phyloP scores from a whole-genome alignment of 2,888 invertebrate genomes.

The Incurvaria masculella region DNA sequence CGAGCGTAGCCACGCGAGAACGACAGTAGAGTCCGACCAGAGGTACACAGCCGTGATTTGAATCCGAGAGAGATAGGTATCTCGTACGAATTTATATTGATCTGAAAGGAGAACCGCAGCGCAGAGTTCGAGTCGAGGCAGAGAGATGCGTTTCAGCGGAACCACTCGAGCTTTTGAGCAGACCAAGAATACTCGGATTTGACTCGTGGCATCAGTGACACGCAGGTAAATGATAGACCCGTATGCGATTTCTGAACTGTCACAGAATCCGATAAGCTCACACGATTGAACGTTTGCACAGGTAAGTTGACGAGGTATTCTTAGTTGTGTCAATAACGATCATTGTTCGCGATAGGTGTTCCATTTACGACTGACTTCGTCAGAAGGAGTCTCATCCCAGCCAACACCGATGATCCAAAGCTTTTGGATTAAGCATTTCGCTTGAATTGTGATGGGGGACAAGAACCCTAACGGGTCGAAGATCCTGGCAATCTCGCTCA shows the following conservation, averaged over 20 bases:
- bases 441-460: too few relatives aligned
- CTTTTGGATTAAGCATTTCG: too few relatives aligned
- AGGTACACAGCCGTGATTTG: neutral
- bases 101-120: constrained; percentile 11
- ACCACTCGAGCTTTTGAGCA: constrained; percentile 6
- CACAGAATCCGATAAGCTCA: constrained; percentile 21
- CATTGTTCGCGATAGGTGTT: too few relatives aligned
- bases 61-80: too few relatives aligned
- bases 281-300: constrained; percentile 4
- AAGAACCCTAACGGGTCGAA: too few relatives aligned
- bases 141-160: neutral
- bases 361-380: too few relatives aligned
- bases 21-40: neutral
- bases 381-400: too few relatives aligned
- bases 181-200: constrained; percentile 14
- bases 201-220: constrained; percentile 7
- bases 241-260: constrained; percentile 19
- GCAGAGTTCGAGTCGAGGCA: neutral
- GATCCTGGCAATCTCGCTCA: too few relatives aligned
- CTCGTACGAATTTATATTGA: neutral
- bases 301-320: neutral
- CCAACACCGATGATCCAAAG: too few relatives aligned
- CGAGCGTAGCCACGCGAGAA: neutral
- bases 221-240: constrained; percentile 20
- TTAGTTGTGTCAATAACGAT: too few relatives aligned